Percentiles rank a stretch among this genome's conserved stretches.
These are phyloP conservation scores for Nezara viridula DNA, from an alignment of 2,888 invertebrate species.

Conservation along the genomic window DNA sequence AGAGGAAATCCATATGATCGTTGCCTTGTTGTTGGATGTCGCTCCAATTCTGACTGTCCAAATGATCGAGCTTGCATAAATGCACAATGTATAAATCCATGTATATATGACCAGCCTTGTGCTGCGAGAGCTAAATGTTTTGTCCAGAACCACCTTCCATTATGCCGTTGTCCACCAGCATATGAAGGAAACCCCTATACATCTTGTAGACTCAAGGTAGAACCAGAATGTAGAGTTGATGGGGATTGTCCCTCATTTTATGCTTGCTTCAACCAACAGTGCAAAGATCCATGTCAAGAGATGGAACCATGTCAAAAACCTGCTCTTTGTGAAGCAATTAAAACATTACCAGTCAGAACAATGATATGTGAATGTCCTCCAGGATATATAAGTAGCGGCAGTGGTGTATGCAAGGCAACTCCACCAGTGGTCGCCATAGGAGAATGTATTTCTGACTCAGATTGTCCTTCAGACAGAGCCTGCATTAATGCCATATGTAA, in stretches of 20 bases:
- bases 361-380: constrained; percentile 92
- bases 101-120: constrained; percentile 83
- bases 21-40: constrained; percentile 85
- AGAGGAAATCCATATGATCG: constrained; percentile 82
- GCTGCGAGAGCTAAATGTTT: constrained; percentile 84
- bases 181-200: constrained; percentile 86
- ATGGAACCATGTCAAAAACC: constrained; percentile 85
- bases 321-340: constrained; percentile 78
- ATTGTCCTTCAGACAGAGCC: constrained; percentile 83
- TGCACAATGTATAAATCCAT: constrained; percentile 88
- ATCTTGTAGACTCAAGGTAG: constrained; percentile 80
- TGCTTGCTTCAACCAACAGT: constrained; percentile 86
- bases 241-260: constrained; percentile 84
- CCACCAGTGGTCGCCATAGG: constrained; percentile 75
- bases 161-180: constrained; percentile 87
- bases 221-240: constrained; percentile 84
- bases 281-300: constrained; percentile 85
- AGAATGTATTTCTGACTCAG: constrained; percentile 81
- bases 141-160: constrained; percentile 84
- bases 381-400: constrained; percentile 87
- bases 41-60: constrained; percentile 90
- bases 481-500: constrained; percentile 86
- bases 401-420: constrained; percentile 84
- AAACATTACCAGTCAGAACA: constrained; percentile 86
- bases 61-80: constrained; percentile 87